Evolutionary conservation across 1,140 invertebrate genomes (phyloP).

Genomic region (Drosophila ambigua): DNA sequence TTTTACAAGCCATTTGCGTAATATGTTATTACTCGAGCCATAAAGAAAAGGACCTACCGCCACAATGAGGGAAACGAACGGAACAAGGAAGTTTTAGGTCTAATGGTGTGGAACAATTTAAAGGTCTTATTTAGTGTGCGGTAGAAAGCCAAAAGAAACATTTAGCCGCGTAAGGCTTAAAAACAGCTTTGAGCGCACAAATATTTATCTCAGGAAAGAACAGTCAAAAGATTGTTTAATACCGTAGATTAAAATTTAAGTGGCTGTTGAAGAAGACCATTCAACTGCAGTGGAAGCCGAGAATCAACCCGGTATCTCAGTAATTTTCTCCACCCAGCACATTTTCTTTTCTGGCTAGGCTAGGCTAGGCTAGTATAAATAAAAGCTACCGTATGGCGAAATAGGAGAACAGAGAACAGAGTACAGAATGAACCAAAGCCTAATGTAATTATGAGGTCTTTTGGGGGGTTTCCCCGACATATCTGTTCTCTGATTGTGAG

Average conservation of each 20-base stretch:
- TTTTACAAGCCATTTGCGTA: constrained; percentile 50
- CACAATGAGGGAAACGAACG: not conserved
- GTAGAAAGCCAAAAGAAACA: constrained; percentile 9
- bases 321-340: not conserved
- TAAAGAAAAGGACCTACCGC: constrained; percentile 43
- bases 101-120: constrained; percentile 57
- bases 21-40: constrained; percentile 60
- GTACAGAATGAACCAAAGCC: constrained; percentile 36
- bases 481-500: not conserved
- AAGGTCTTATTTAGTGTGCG: constrained; percentile 44
- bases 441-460: constrained; percentile 57
- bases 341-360: constrained; percentile 17
- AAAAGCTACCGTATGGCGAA: constrained; percentile 46
- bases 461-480: constrained; percentile 13
- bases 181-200: constrained; percentile 15
- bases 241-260: constrained; percentile 58
- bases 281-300: constrained; percentile 27
- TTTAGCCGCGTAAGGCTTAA: constrained; percentile 17
- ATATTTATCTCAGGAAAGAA: constrained; percentile 30
- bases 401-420: constrained; percentile 35
- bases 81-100: constrained; percentile 22
- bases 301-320: constrained; percentile 8
- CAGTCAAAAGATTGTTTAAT: constrained; percentile 53
- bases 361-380: constrained; percentile 47
- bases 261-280: constrained; percentile 40